Conservation (phyloP, 2,797 vertebrate genomes). For the Myotis pilosus region DNA sequence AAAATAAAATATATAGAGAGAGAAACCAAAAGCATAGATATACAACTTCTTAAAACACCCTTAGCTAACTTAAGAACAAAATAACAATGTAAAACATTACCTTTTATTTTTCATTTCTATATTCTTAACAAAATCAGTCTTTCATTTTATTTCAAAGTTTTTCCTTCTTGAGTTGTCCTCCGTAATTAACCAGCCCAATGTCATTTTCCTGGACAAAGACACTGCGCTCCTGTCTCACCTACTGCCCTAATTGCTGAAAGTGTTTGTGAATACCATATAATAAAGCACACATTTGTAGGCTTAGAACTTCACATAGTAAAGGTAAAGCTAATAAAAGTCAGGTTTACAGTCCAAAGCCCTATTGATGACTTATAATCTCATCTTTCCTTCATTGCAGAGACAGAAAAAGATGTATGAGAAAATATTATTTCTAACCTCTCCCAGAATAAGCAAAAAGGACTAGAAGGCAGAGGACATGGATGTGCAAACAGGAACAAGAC, state of each 20-base stretch:
- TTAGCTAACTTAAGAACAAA: not conserved
- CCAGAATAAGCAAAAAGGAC: not conserved
- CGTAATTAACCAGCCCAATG: not conserved
- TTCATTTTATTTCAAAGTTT: not conserved
- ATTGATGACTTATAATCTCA: not conserved
- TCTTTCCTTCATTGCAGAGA: constrained; percentile 21
- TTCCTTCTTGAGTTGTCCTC: not conserved
- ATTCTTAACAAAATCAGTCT: not conserved
- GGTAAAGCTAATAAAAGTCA: not conserved
- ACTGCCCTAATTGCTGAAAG: not conserved
- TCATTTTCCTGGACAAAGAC: not conserved
- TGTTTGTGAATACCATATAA: not conserved
- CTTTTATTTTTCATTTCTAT: not conserved
- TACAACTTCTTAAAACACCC: not conserved
- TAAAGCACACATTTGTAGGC: not conserved
- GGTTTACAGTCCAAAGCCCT: not conserved
- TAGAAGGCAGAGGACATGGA: not conserved
- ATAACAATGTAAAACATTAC: not conserved
- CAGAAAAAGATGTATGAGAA: not conserved
- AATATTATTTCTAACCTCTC: not conserved
- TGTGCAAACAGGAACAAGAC: not conserved
- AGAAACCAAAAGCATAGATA: not conserved
- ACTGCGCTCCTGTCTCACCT: not conserved
- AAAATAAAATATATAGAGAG: too few species aligned
- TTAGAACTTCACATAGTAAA: not conserved